A percentile compares a stretch with the other conserved stretches of the same genome.
Conservation (phyloP, 2,113 vertebrate genomes). For the Lophochroa leadbeateri region DNA sequence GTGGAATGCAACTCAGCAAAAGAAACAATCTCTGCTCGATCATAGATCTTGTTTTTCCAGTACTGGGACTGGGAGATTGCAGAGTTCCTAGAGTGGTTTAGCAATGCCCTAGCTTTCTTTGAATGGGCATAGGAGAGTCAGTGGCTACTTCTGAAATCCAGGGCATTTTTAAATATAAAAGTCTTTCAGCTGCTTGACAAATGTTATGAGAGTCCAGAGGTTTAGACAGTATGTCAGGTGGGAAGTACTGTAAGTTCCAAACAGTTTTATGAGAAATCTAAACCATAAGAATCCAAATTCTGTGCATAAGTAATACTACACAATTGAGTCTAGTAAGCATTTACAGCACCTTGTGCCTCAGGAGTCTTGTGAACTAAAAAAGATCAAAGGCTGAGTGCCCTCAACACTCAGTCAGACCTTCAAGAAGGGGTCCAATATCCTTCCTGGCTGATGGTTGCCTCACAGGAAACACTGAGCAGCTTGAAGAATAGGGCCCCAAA, state of each 20-base stretch:
- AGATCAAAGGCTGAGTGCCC: conserved; percentile 39
- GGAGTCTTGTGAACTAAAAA: conserved; percentile 5
- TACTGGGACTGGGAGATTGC: background rate
- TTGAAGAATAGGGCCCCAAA: conserved; percentile 22
- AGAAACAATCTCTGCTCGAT: background rate
- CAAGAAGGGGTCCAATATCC: background rate
- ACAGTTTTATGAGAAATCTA: conserved; percentile 26
- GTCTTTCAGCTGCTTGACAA: background rate
- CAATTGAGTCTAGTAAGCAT: conserved; percentile 53
- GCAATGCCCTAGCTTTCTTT: background rate
- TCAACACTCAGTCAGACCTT: conserved; percentile 25
- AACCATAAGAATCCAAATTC: conserved; percentile 31
- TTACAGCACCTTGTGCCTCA: background rate
- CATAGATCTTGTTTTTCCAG: background rate
- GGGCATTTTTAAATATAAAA: background rate
- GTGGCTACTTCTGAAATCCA: background rate
- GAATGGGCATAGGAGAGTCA: background rate
- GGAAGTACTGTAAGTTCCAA: conserved; percentile 20
- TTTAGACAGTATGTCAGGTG: conserved; percentile 40
- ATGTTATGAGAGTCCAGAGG: background rate
- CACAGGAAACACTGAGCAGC: conserved; percentile 5
- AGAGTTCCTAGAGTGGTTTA: background rate
- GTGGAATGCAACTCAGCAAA: background rate
- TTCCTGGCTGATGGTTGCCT: background rate
- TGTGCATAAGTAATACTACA: conserved; percentile 19